Evolutionary conservation across 1,140 invertebrate genomes (phyloP), one percentile per base, ranked within the genome.

Genomic region (Drosophila triauraria): DNA sequence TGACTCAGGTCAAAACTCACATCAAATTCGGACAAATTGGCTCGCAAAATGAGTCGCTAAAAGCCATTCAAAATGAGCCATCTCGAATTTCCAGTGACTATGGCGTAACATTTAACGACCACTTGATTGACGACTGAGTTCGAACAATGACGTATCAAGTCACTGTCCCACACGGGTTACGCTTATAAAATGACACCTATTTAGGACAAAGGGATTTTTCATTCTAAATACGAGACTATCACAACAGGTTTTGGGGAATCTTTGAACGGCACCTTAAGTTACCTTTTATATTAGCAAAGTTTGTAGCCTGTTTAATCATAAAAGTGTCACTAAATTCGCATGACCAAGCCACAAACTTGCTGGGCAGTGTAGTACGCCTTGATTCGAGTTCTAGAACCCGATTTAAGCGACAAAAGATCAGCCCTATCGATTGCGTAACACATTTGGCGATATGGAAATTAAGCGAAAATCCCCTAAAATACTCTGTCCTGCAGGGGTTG

Each of bases 1-100:
- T 80, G 72, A 70, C 53, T 54, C 79, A 47, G 67, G 75, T 85
- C 64, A 44, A 64, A 47, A 48, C 53, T 30, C 48, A 62, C 61
- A 62, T 46, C 48, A 64, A 75, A 64, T 58, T 40, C 20, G 35
- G 53, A 74, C 77, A 67, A 80, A 75, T 75, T 54, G 51, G 48
- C 51, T 15, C 44, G 74, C 64, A 81, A 81, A 60, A 82, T 63
- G 60, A 50, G 25, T 50, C 53, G 70, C 44, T 48, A 38, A 74
- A n/a, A 43, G 38, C 13, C 25, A 70, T 32, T 58, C 48, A n/a
- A 51, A 58, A 71, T 82, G 70, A 78, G 70, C 78, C 62, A 71
- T 42, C 25, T 75, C 42, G 44, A 61, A 50, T 81, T 77, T 78
- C 82, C 82, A 38, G 61, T 76, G 78, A 80, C 68, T 79, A 23